Percentiles rank a stretch among this genome's conserved stretches.
These are phyloP conservation scores for Drosophila demipolita DNA, from an alignment of 2,888 invertebrate genomes.

Conservation along the genomic window DNA sequence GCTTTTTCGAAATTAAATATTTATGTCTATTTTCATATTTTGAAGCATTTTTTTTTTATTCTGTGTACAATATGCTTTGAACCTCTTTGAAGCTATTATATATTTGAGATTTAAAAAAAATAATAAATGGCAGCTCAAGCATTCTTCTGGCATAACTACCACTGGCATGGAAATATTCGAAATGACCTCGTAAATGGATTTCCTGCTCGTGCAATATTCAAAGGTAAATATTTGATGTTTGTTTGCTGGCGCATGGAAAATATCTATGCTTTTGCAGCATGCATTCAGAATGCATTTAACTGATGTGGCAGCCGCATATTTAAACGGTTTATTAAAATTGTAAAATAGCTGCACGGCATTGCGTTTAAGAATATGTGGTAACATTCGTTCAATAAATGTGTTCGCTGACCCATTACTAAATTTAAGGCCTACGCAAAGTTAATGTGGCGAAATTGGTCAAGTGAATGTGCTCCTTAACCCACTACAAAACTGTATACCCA, in stretches of 20 bases:
- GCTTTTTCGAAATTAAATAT: neutral
- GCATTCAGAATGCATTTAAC: constrained; percentile 14
- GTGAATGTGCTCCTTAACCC: neutral
- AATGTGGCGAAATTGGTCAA: neutral
- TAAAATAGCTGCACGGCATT: neutral
- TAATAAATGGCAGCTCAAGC: neutral
- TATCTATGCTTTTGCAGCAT: constrained; percentile 14
- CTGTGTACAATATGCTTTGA: neutral
- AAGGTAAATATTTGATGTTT: constrained; percentile 52
- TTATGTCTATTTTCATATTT: neutral
- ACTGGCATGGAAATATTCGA: constrained; percentile 5
- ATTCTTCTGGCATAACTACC: neutral
- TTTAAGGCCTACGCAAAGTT: neutral
- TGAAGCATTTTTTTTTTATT: neutral
- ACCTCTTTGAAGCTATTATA: neutral
- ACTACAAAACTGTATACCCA: no score
- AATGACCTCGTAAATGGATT: constrained; percentile 22
- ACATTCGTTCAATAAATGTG: neutral
- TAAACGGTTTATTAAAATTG: constrained; percentile 8
- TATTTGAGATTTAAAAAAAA: neutral
- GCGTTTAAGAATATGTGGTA: neutral
- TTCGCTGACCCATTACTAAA: neutral
- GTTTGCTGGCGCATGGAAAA: constrained; percentile 33
- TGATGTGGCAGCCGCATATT: neutral
- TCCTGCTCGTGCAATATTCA: constrained; percentile 18